Conservation (phyloP, 2,888 invertebrate species). For the Fragum whitleyi region DNA sequence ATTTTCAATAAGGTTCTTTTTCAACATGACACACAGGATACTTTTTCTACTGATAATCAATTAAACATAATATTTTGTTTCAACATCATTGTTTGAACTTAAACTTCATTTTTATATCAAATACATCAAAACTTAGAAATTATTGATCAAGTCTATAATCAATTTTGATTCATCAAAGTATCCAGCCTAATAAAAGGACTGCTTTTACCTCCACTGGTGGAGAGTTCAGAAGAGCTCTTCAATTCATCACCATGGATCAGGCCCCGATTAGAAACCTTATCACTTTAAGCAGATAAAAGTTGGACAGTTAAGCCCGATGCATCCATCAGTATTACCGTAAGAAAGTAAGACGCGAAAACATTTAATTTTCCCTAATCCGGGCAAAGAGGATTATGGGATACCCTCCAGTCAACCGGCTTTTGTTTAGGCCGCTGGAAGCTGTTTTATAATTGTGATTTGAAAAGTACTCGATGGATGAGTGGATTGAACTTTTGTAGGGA, state of each 20-base stretch:
- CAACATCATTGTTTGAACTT: no score
- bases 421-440: slow-evolving; percentile 33
- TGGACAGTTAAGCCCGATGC: slow-evolving; percentile 33
- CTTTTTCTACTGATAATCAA: no score
- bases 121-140: no score
- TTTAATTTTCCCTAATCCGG: slow-evolving; percentile 64
- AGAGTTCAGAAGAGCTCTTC: not conserved
- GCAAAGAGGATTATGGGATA: slow-evolving; percentile 56
- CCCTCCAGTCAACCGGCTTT: slow-evolving; percentile 40
- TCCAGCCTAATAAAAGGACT: no score
- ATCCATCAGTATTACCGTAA: slow-evolving; percentile 61
- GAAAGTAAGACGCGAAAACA: slow-evolving; percentile 58
- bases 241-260: slow-evolving; percentile 26
- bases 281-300: slow-evolving; percentile 34
- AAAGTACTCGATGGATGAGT: slow-evolving; percentile 10
- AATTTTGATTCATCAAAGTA: no score
- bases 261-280: slow-evolving; percentile 40
- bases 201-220: no score
- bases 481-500: not conserved
- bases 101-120: no score
- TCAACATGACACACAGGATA: no score
- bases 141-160: no score
- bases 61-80: no score
- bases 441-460: slow-evolving; percentile 35
- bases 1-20: no score